Base-by-base conservation (phyloP, 2,797 vertebrate genomes). In the Paedocypris micromegethes region DNA sequence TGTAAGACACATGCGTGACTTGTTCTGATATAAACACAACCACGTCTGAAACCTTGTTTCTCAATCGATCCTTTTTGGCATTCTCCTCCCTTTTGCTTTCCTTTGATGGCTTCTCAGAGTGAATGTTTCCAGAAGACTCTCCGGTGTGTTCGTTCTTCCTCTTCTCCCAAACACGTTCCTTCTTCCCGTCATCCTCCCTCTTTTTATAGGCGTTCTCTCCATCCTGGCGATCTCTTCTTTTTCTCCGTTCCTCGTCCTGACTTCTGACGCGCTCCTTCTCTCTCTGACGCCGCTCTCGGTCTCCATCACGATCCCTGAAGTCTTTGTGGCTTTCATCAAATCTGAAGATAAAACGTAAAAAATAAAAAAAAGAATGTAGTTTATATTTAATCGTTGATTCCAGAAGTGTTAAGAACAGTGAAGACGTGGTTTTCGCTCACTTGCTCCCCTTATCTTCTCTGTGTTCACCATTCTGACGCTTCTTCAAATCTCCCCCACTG, bases 231-330 rank as follows among this genome's bases (percentile, higher is more conserved):
- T 98, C 96, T 72, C 91, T 93, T 81, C 92, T 90, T 76, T 91
- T 91, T 39, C 94, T 87, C 1, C 94, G 90, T 4, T 98, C 95
- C 53, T 98, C 96, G 2, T 98, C 95, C 68, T 93, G 95, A 2
- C 94, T 90, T 60, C 87, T 90, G 72, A 92, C 60, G 53, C 93
- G 92, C 63, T 96, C 93, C 78, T 87, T 91, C 64, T 98, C 95
- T 72, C 77, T 90, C 74, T 86, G 90, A 5, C 92, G 88, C 47
- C 91, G 88, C 44, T 94, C 93, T 76, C 90, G 83, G 67, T 96
- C 96, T 62, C 81, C 68, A 38, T 96, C 94, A 50, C 92, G 90
- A 60, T 97, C 94, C 75, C 92, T 87, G 82, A 92, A 94, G 74
- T 98, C 94, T 86, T 93, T 93, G 67, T 90, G 82, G 43, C 85